Conservation (phyloP, 2,888 invertebrate species). For the Hermaeophaga mercurialis region DNA sequence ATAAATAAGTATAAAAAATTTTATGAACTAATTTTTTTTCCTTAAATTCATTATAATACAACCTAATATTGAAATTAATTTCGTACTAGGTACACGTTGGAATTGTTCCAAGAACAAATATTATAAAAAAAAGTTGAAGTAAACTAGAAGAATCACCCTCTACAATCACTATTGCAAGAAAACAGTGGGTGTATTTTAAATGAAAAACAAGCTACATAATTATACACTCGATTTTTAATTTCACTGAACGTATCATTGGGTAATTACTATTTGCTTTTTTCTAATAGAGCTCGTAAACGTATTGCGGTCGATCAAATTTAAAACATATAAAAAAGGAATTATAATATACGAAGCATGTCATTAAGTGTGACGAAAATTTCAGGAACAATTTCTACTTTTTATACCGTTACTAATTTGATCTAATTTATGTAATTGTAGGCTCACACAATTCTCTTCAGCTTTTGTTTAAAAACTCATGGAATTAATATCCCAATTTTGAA, state of each 20-base stretch:
- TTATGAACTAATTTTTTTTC: too few species aligned
- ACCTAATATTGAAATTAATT: too few species aligned
- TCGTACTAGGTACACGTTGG: neutral
- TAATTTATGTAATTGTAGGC: neutral
- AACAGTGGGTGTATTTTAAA: neutral
- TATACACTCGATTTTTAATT: neutral
- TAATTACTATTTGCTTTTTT: conserved; percentile 1
- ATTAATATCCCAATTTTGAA: too few species aligned
- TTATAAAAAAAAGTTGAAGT: too few species aligned
- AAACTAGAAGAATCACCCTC: too few species aligned
- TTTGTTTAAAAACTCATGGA: neutral
- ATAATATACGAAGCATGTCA: conserved; percentile 1
- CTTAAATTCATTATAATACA: too few species aligned
- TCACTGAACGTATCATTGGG: neutral
- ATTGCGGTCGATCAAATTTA: conserved; percentile 8
- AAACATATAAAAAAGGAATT: conserved; percentile 7
- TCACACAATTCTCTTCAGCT: neutral
- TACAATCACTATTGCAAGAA: neutral
- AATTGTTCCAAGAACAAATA: too few species aligned
- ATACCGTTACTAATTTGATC: neutral
- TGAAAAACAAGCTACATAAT: neutral
- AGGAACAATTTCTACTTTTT: neutral
- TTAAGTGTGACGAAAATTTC: too few species aligned
- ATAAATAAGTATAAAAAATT: too few species aligned
- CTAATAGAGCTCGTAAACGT: conserved; percentile 1